Conservation (phyloP, 2,113 vertebrate species). For the Acanthisitta chloris region DNA sequence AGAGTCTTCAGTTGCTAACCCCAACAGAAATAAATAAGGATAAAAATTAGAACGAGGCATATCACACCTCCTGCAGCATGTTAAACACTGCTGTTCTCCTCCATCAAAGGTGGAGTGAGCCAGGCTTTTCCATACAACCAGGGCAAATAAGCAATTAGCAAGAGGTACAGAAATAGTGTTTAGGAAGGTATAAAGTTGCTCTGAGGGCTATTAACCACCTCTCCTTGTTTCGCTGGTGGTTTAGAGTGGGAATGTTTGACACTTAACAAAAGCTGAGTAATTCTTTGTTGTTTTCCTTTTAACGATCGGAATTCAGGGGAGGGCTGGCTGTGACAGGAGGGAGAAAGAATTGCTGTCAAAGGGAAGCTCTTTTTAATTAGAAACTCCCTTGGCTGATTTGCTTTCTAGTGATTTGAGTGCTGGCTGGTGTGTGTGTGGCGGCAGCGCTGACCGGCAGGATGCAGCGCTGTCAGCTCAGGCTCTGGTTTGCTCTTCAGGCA, state of each 20-base stretch:
- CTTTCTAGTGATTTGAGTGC: neutral
- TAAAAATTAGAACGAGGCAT: neutral
- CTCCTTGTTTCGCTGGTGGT: neutral
- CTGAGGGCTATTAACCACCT: constrained; percentile 29
- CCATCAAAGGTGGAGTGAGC: neutral
- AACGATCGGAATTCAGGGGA: neutral
- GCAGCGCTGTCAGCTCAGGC: neutral
- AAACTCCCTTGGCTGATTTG: constrained; percentile 13
- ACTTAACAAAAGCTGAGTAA: constrained; percentile 26
- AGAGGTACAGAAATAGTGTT: neutral
- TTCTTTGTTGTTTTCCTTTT: neutral
- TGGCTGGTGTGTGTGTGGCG: neutral
- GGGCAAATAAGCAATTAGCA: constrained; percentile 24
- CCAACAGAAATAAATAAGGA: constrained; percentile 16
- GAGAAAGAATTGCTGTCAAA: neutral
- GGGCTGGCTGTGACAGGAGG: neutral
- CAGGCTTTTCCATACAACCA: neutral
- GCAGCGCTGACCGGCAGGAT: neutral
- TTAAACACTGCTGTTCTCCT: neutral
- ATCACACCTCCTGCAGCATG: neutral
- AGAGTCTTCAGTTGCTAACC: neutral
- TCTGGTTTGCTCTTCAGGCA: constrained; percentile 13
- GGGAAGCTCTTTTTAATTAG: constrained; percentile 2
- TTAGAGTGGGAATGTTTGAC: constrained; percentile 16
- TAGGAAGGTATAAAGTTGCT: constrained; percentile 26